Evolutionary conservation across 2,113 vertebrate species (phyloP).

Genomic region (Myrmecophaga tridactyla): DNA sequence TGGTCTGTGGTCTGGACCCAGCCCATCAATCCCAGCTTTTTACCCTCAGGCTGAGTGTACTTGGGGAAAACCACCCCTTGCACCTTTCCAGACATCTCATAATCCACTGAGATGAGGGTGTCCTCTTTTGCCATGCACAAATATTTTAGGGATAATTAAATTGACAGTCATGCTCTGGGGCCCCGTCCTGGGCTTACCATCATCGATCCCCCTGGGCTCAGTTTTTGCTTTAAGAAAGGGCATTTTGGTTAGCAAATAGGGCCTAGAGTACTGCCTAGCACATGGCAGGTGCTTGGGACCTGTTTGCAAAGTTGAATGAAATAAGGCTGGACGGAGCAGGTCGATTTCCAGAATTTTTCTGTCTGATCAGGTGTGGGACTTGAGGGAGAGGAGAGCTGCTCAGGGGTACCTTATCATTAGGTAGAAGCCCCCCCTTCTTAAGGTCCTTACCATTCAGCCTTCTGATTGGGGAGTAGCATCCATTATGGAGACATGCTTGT

Average conservation of each 20-base stretch:
- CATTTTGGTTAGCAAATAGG: background rate
- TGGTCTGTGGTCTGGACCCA: slow-evolving; percentile 93
- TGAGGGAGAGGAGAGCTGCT: background rate
- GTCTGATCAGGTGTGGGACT: too few species aligned
- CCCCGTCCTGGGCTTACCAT: too few species aligned
- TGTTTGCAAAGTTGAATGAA: background rate
- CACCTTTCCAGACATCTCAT: too few species aligned
- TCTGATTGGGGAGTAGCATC: background rate
- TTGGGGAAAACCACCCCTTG: too few species aligned
- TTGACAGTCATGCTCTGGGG: too few species aligned
- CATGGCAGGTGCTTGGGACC: background rate
- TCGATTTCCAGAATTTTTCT: background rate
- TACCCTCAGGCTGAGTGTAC: slow-evolving; percentile 86
- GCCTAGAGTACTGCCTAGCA: too few species aligned
- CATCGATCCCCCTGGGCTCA: too few species aligned
- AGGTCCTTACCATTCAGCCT: background rate
- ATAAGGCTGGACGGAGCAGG: background rate
- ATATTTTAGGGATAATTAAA: too few species aligned
- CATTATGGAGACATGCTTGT: background rate
- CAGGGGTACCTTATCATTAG: background rate
- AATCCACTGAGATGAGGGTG: too few species aligned
- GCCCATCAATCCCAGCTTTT: slow-evolving; percentile 92
- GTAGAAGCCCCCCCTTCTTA: too few species aligned
- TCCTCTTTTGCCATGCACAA: too few species aligned
- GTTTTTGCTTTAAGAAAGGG: background rate